Evolutionary conservation across 1,140 invertebrate species (phyloP).

Genomic region (Drosophila miranda): DNA sequence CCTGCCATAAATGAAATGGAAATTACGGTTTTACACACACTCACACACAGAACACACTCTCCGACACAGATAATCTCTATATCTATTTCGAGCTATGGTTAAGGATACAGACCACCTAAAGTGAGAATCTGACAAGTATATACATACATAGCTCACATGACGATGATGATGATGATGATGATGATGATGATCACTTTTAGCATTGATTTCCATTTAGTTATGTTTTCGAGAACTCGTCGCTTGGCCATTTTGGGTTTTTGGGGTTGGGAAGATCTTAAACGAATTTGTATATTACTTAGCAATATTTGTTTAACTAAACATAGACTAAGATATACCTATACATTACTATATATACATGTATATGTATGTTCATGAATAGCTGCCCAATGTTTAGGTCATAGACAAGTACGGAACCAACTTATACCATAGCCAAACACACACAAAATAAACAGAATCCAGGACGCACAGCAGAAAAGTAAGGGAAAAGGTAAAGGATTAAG

Average conservation of each 20-base stretch:
- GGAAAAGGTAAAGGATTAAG: conserved; percentile 2
- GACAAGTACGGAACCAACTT: conserved; percentile 36
- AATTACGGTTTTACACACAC: conserved; percentile 76
- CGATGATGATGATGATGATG: conserved; percentile 19
- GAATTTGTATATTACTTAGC: conserved; percentile 81
- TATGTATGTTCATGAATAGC: conserved; percentile 38
- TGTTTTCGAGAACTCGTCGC: conserved; percentile 45
- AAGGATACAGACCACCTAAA: conserved; percentile 6
- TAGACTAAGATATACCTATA: conserved; percentile 40
- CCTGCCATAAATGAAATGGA: conserved; percentile 76
- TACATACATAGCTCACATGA: conserved; percentile 20
- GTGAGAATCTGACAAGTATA: conserved; percentile 29
- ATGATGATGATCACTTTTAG: conserved; percentile 21
- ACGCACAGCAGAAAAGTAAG: conserved; percentile 39
- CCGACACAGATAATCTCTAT: conserved; percentile 51
- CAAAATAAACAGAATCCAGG: background rate
- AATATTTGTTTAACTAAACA: conserved; percentile 77
- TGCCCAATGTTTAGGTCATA: conserved; percentile 56
- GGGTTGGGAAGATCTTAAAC: conserved; percentile 72
- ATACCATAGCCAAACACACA: conserved; percentile 36
- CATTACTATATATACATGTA: conserved; percentile 30
- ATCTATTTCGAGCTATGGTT: conserved; percentile 58
- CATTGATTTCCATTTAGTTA: conserved; percentile 36
- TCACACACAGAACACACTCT: conserved; percentile 18
- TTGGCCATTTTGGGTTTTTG: conserved; percentile 52